phyloP scores from a whole-genome alignment of 2,113 vertebrate genomes.

The Hippocampus comes region DNA sequence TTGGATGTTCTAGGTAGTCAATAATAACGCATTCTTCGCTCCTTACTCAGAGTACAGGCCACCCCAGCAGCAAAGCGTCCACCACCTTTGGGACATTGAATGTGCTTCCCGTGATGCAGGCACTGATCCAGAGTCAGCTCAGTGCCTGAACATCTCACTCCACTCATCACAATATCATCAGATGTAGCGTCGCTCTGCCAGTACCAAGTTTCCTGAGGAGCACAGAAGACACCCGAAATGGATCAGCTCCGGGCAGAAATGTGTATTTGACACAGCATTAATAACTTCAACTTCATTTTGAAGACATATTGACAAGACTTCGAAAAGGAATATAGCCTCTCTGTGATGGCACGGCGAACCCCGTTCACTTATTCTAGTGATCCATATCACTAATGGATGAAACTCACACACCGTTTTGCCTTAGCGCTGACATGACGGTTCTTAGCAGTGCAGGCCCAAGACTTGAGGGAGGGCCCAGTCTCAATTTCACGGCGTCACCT shows the following conservation, averaged over 20 bases:
- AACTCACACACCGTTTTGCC: too few species aligned
- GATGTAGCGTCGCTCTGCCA: conserved; percentile 77
- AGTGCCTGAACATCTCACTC: conserved; percentile 89
- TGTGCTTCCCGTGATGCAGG: conserved; percentile 77
- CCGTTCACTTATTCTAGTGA: too few species aligned
- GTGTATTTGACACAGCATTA: not conserved
- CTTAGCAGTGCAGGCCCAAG: too few species aligned
- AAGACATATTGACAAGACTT: not conserved
- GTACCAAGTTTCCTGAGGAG: conserved; percentile 89
- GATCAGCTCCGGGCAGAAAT: not conserved
- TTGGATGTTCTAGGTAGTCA: not conserved
- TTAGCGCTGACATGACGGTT: too few species aligned
- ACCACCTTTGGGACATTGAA: conserved; percentile 81
- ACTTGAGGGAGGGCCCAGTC: too few species aligned
- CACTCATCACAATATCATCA: conserved; percentile 85
- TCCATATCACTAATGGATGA: too few species aligned
- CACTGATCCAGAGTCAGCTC: conserved; percentile 92
- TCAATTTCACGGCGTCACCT: too few species aligned
- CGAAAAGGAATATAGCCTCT: too few species aligned
- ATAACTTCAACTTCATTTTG: not conserved
- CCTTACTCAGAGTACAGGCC: conserved; percentile 88
- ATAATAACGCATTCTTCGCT: not conserved
- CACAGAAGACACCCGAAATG: not conserved
- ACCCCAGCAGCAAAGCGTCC: conserved; percentile 85
- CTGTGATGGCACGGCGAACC: too few species aligned